Evolutionary conservation across 2,888 invertebrate genomes (phyloP), one percentile per base, ranked within the genome.

Genomic region (Trissolcus brochymenae): DNA sequence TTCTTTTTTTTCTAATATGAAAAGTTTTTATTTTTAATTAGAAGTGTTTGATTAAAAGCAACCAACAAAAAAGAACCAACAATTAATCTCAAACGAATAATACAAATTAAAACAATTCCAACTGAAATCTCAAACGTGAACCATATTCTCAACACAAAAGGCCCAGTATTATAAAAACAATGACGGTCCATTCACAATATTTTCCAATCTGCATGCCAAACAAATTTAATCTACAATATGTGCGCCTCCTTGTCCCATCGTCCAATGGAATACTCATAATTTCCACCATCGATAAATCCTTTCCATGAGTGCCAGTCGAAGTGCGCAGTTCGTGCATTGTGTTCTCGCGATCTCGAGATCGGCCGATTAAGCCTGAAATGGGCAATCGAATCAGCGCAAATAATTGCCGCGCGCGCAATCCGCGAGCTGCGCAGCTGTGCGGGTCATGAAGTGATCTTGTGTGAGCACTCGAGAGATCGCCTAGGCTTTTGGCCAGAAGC

Each of bases 351-450:
- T 62, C 53, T 71, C 57, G 51, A 72, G 59, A 72, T 65, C 59
- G 54, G 14, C 11, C 72, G 72, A 72, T 72, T 72, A 54, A 43
- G 53, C 46, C 25, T 35, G 35, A 4, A 79, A 67, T 67, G 50
- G 75, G 72, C 76, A 61, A 73, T 68, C 74, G 65, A 0, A 46
- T 43, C 35, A 72, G 64, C 55, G 72, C 71, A 67, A 75, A 75
- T 78, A 79, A 79, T 79, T 73, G 68, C 50, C 49, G 62, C 61
- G 66, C 71, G 29, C 57, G 64, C 51, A 59, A 74, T 76, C 64
- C 64, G 72, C 72, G 72, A 72, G 62, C 57, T 59, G 72, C 64
- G 64, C 72, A 72, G 72, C 64, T 72, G 72, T 71, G 62, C 62
- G 71, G 71, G 57, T 53, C 57, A 35, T 70, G 29, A 64, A 71